Base-by-base conservation (phyloP, 2,113 vertebrate species). In the Corydoras maculifer region DNA sequence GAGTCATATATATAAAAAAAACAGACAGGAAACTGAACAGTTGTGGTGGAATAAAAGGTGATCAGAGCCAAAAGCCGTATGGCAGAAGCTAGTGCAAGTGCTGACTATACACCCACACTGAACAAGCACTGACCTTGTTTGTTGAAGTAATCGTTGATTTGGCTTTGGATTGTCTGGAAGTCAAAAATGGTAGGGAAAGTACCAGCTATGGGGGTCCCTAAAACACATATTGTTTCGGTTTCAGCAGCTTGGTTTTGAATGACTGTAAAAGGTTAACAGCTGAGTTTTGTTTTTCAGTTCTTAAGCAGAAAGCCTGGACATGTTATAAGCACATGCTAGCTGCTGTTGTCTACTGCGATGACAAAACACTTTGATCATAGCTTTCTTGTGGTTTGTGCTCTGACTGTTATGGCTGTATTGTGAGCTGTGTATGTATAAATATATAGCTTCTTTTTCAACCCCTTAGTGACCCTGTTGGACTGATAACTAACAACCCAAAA, bases 31-130 rank as follows among this genome's bases (percentile, higher is more conserved):
- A 77, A 72, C 65, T 63, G 61, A 74, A 65, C 67, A 68, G 62
- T 58, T 69, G 51, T 9, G 62, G 59, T 72, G 63, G 62, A 74
- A 72, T 66, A 58, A 66, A 57, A 48, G 31, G 68, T 69, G 55
- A 75, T 62, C 68, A 68, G 49, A 59, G 57, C 30, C 25, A 68
- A 14, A 76, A 65, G 35, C 32, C 12, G 58, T 54, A 71, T 62
- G 68, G 70, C 50, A 64, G 29, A 61, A 31, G 72, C 57, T 75
- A 68, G 54, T 80, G 69, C 78, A 77, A 54, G 67, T 54, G 49
- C 75, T 29, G 13, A 55, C 65, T 69, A 50, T 4, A 78, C 77
- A 72, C 75, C 75, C 78, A 77, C 78, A 75, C 75, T 63, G 55
- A 72, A 50, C 31, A 15, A 66, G 43, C 62, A 58, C 65, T 80